A percentile compares a stretch with the other conserved stretches of the same genome.
phyloP scores from a whole-genome alignment of 2,797 vertebrate species.

The Melanogrammus aeglefinus region DNA sequence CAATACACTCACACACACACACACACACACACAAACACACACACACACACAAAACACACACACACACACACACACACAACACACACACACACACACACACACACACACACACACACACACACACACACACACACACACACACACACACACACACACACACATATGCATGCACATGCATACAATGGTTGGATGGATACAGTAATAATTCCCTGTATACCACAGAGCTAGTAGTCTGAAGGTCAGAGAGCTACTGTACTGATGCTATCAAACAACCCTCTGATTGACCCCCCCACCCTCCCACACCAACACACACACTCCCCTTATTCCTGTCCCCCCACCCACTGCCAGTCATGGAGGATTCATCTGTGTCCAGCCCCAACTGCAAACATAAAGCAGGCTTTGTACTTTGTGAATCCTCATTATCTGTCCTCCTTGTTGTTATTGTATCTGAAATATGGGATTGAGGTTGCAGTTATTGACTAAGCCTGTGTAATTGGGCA shows the following conservation, averaged over 20 bases:
- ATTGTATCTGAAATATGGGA: not conserved
- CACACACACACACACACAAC: not conserved
- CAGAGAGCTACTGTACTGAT: slow-evolving; percentile 15
- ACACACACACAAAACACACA: slow-evolving; percentile 3
- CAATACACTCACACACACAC: not conserved
- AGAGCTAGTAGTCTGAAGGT: slow-evolving; percentile 24
- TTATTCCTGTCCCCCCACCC: not conserved
- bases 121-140: not conserved
- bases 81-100: not conserved
- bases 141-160: not conserved
- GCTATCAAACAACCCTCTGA: slow-evolving; percentile 11
- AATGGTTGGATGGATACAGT: not conserved
- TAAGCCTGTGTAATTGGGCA: not conserved
- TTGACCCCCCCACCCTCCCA: not conserved
- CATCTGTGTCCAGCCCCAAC: not conserved
- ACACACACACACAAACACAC: not conserved
- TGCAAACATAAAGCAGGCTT: slow-evolving; percentile 9
- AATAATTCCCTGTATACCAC: not conserved
- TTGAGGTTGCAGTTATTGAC: not conserved
- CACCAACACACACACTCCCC: not conserved
- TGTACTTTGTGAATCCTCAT: slow-evolving; percentile 3
- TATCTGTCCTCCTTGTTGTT: not conserved
- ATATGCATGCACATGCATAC: not conserved
- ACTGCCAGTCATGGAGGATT: not conserved
- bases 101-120: not conserved